phyloP scores from a whole-genome alignment of 2,113 vertebrate species.

The Pipra filicauda region DNA sequence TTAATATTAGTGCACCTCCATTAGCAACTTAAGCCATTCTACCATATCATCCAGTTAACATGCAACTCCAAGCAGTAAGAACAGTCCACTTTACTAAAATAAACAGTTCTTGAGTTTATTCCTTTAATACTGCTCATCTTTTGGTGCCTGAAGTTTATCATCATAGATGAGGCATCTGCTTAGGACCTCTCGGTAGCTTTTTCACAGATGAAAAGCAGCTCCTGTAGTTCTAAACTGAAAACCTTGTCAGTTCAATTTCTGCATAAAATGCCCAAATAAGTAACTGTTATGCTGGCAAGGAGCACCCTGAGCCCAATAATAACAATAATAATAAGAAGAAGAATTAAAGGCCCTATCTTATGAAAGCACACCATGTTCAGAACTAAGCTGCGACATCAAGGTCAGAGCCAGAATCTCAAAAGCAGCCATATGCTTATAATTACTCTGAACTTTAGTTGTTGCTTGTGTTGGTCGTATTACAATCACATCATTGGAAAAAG shows the following conservation, averaged over 20 bases:
- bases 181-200: neutral
- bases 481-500: slow-evolving; percentile 10
- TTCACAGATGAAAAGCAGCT: neutral
- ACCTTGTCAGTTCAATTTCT: neutral
- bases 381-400: neutral
- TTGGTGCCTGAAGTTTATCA: neutral
- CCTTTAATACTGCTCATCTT: neutral
- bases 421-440: neutral
- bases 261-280: neutral
- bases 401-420: neutral
- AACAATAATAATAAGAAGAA: neutral
- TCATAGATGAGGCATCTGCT: neutral
- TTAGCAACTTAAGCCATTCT: neutral
- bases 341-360: neutral
- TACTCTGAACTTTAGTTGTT: slow-evolving; percentile 14
- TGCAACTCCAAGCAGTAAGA: neutral
- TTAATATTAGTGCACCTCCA: neutral
- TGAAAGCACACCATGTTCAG: neutral
- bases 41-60: neutral
- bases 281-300: neutral
- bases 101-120: neutral
- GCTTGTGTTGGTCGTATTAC: neutral
- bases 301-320: neutral
- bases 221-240: neutral
- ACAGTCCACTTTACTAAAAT: neutral